phyloP scores from a whole-genome alignment of 2,888 invertebrate genomes.

The Zygaena filipendulae region DNA sequence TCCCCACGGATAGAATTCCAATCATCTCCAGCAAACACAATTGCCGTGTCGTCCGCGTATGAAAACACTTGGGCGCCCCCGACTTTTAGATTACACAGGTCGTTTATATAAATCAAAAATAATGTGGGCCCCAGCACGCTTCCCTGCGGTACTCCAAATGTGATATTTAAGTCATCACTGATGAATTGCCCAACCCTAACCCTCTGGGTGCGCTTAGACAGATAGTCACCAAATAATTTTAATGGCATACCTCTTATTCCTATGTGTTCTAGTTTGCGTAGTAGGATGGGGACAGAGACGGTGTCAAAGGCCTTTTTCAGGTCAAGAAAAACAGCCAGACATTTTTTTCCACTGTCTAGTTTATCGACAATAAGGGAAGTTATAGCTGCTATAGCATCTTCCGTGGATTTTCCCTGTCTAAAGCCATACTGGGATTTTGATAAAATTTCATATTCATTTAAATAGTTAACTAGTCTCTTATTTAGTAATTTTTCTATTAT shows the following conservation, averaged over 20 bases:
- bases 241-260: conserved; percentile 7
- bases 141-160: conserved; percentile 5
- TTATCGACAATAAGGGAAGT: conserved; percentile 5
- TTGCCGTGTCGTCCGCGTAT: conserved; percentile 6
- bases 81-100: conserved; percentile 4
- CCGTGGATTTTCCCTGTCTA: conserved; percentile 7
- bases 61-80: conserved; percentile 1
- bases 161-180: not conserved
- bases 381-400: conserved; percentile 7
- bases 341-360: conserved; percentile 9
- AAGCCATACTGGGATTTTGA: conserved; percentile 11
- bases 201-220: conserved; percentile 1
- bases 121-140: conserved; percentile 6
- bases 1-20: not conserved
- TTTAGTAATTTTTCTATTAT: conserved; percentile 11
- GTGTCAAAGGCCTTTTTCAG: conserved; percentile 14
- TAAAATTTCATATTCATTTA: conserved; percentile 8
- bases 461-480: conserved; percentile 8
- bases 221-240: conserved; percentile 1
- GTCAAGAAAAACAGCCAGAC: conserved; percentile 12
- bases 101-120: conserved; percentile 5
- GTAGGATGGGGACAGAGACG: conserved; percentile 8
- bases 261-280: conserved; percentile 5
- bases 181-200: conserved; percentile 1
- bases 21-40: conserved; percentile 3